Percentiles rank a stretch among this genome's conserved stretches.
Conservation (phyloP, 2,888 invertebrate genomes). For the Drosophila nr. medialis region DNA sequence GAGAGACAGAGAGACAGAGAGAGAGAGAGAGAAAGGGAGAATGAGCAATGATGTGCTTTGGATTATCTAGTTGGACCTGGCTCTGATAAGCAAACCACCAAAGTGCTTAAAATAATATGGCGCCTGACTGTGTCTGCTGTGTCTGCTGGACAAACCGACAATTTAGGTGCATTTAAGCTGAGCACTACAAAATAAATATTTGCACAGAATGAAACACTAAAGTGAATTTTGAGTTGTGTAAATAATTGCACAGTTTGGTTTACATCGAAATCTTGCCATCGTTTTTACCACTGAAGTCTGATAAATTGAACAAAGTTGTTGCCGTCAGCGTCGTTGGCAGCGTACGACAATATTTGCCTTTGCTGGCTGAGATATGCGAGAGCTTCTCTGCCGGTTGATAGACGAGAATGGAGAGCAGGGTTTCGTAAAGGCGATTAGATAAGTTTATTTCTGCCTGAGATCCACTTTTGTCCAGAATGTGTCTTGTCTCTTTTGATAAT, state of each 20-base stretch:
- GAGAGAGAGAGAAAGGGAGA: background rate
- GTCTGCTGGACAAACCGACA: background rate
- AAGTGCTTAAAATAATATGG: conserved; percentile 18
- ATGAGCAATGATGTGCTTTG: conserved; percentile 4
- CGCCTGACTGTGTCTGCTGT: background rate
- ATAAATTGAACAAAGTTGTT: conserved; percentile 31
- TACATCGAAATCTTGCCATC: conserved; percentile 43
- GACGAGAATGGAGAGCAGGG: background rate
- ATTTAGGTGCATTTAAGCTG: conserved; percentile 11
- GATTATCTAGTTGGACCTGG: conserved; percentile 7
- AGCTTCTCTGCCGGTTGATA: background rate
- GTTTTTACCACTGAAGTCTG: conserved; percentile 22
- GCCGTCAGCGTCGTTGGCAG: conserved; percentile 38
- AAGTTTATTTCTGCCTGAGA: conserved; percentile 30
- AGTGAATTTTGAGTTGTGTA: conserved; percentile 76
- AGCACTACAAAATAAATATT: conserved; percentile 61
- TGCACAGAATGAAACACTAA: conserved; percentile 68
- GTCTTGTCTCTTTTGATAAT: conserved; percentile 28
- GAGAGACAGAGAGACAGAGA: background rate
- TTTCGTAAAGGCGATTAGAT: conserved; percentile 24
- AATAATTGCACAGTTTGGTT: conserved; percentile 71
- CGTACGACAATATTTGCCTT: conserved; percentile 66
- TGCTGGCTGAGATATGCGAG: conserved; percentile 11
- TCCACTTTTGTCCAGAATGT: conserved; percentile 8
- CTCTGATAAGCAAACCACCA: conserved; percentile 5